A percentile compares a stretch with the other conserved stretches of the same genome.
Evolutionary conservation across 2,888 invertebrate species (phyloP).

Genomic region (Drymonia ruficornis): DNA sequence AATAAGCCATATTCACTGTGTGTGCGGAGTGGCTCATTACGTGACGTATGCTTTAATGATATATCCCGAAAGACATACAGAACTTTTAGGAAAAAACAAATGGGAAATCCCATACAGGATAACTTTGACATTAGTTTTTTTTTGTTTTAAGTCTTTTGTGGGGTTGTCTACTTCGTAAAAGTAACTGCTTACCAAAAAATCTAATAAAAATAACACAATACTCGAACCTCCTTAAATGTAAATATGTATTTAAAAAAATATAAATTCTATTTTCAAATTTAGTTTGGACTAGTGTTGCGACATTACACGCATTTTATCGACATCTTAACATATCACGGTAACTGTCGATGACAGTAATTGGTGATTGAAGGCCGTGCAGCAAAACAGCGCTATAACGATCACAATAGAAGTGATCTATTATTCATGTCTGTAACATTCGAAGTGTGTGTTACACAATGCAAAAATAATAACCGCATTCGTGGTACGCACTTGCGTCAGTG

Average conservation of each 20-base stretch:
- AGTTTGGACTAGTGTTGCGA: too few relatives aligned
- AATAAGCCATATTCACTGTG: constrained; percentile 65
- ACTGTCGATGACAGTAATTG: constrained; percentile 27
- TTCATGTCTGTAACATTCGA: constrained; percentile 29
- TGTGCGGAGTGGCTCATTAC: constrained; percentile 64
- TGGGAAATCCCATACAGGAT: not conserved
- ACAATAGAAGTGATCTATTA: constrained; percentile 42
- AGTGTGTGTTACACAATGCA: constrained; percentile 46
- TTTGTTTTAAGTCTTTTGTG: not conserved
- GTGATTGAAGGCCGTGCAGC: constrained; percentile 34
- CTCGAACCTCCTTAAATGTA: too few relatives aligned
- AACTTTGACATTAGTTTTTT: not conserved
- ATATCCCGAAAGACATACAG: constrained; percentile 13
- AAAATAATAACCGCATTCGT: constrained; percentile 43
- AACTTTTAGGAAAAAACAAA: not conserved
- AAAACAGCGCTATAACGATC: constrained; percentile 33
- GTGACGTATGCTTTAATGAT: constrained; percentile 38
- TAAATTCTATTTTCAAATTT: too few relatives aligned
- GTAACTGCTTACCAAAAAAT: too few relatives aligned
- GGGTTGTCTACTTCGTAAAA: too few relatives aligned
- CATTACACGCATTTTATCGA: too few relatives aligned
- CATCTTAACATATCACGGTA: too few relatives aligned
- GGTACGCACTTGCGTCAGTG: constrained; percentile 52
- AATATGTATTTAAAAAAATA: too few relatives aligned
- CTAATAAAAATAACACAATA: too few relatives aligned